Percentiles rank a stretch among this genome's conserved stretches.
Conservation (phyloP, 2,113 vertebrate species). For the Thomomys bottae region DNA sequence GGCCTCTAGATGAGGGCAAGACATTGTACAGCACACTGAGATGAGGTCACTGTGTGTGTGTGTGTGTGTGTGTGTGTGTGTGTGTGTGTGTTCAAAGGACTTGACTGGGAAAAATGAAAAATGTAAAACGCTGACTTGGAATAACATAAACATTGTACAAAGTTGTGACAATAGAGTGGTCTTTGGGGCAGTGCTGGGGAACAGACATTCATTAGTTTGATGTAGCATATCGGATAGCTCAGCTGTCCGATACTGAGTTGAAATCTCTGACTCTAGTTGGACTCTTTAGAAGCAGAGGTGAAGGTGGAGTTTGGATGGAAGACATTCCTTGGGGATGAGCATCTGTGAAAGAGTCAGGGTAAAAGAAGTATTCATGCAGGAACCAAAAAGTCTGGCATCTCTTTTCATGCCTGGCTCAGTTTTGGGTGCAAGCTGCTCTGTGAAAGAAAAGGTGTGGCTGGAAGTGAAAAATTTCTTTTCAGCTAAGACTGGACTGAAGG, state of each 20-base stretch:
- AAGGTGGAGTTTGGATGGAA: neutral
- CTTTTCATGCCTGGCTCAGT: neutral
- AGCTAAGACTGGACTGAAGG: neutral
- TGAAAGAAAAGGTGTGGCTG: neutral
- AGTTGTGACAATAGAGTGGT: constrained; percentile 14
- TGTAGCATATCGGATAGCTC: neutral
- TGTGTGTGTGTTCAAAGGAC: neutral
- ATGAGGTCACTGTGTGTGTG: neutral
- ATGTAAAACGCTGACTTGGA: neutral
- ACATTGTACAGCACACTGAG: too few relatives aligned
- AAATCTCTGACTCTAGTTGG: neutral
- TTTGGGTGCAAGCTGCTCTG: neutral
- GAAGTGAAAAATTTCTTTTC: neutral
- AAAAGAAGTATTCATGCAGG: neutral
- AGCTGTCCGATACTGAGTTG: neutral
- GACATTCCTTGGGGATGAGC: neutral
- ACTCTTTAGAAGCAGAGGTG: neutral
- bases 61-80: too few relatives aligned
- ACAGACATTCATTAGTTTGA: neutral
- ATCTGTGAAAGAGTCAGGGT: neutral
- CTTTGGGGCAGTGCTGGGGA: neutral
- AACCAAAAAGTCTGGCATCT: neutral
- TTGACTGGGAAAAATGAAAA: neutral
- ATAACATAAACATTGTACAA: neutral
- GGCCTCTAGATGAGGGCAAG: neutral